Base-by-base conservation (phyloP, 2,888 invertebrate species). In the Lithophane socia region DNA sequence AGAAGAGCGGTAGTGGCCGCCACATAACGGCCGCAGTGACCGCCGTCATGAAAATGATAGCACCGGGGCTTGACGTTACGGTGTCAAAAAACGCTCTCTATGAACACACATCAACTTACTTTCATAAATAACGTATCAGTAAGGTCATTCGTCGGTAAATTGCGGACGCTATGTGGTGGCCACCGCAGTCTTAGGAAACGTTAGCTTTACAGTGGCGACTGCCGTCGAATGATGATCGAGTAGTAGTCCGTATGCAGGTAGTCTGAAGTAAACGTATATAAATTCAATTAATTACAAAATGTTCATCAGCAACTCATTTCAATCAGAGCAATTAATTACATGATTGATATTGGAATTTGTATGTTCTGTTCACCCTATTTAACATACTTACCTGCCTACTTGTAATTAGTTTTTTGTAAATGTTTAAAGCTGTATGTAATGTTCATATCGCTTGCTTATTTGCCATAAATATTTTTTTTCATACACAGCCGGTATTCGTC, bases 261-360 rank as follows among this genome's bases (percentile, higher is more conserved):
- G 3, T 73, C 54, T 44, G 8, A 72, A 85, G 67, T 87, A 78
- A 83, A 82, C 84, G 81, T n/a, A 85, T 80, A 83, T 77, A 88
- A 85, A 88, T 87, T 86, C 76, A 87, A 89, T 88, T 84, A 86
- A 67, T 77, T 64, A 75, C 79, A 88, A 88, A 88, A 87, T 86
- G 84, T 89, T 86, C 83, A 85, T 83, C 75, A 75, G 61, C 21
- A 71, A 83, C 72, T 87, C 79, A 82, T 87, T 91, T 82, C 74
- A 82, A 75, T 86, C 82, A 83, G 61, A 79, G 81, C 81, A 86
- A 87, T 89, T 87, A 89, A 88, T 88, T 87, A 87, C 84, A 85
- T 77, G 54, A 82, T 66, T 79, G 71, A 81, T 86, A 83, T 85
- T 84, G 80, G 68, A 80, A 83, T 79, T 82, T 72, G 74, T 81